Evolutionary conservation across 1,140 invertebrate species (phyloP), one percentile per base, ranked within the genome.

Genomic region (Calliopsis andreniformis): DNA sequence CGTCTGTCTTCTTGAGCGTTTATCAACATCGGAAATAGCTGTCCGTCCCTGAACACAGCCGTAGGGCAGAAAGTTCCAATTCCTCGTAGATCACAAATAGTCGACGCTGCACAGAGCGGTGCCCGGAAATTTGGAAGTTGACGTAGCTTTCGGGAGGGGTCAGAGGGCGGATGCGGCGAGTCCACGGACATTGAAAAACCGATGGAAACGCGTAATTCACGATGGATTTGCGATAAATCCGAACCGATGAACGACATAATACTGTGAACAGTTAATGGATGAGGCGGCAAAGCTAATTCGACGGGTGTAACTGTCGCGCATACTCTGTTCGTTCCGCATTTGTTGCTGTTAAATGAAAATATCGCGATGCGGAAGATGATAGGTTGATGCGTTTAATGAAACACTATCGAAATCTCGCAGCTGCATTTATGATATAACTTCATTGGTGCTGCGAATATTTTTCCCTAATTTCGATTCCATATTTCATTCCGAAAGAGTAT

Each of bases 51-150:
- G 47, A 55, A 39, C 51, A 42, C 32, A 47, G 42, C 53, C 42
- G 20, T 23, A 25, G 16, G 55, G 25, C 67, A 70, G 79, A 63
- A 81, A 67, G 71, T 14, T 80, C 53, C 66, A 71, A 81, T 78
- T 82, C 49, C 73, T 67, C 62, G 63, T 81, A 63, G 73, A 78
- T 81, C 73, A 62, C 72, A 39, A 81, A 81, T 75, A 82, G 62
- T 68, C 35, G 12, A 16, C 16, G 18, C 39, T 47, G n/a, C 14
- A 55, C 18, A 67, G 45, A 14, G 12, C 35, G 45, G 23, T 30
- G 32, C 7, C 73, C 73, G 80, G 79, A 82, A 82, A 82, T 82
- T 82, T 81, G 79, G 28, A 55, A 63, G 61, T 75, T 63, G 70
- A 72, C 53, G 70, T 67, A 66, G 76, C 59, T 82, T 51, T 70